phyloP scores from a whole-genome alignment of 2,113 vertebrate species.

The Salvator merianae region DNA sequence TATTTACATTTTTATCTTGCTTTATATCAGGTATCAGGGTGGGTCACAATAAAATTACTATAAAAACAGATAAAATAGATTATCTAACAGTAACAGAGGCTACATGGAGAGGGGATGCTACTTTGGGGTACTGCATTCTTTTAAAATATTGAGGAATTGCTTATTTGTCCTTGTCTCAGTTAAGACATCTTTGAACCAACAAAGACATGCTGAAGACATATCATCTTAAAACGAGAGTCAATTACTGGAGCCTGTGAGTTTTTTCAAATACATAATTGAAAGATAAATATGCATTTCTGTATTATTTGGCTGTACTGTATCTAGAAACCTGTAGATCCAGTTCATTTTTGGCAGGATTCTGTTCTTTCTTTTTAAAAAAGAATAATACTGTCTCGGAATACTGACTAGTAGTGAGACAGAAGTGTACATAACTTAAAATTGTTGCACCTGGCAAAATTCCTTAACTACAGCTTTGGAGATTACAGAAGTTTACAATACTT shows the following conservation, averaged over 20 bases:
- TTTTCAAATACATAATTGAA: constrained; percentile 33
- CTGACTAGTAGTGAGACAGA: too few relatives aligned
- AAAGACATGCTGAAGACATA: not conserved
- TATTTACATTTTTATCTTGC: too few relatives aligned
- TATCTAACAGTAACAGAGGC: too few relatives aligned
- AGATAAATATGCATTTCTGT: constrained; percentile 42
- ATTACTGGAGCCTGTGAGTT: constrained; percentile 38
- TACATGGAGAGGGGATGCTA: not conserved
- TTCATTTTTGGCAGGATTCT: constrained; percentile 29
- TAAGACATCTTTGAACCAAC: constrained; percentile 28
- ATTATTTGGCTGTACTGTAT: constrained; percentile 29
- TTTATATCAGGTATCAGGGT: too few relatives aligned
- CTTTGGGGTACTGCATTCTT: not conserved
- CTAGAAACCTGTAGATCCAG: constrained; percentile 33
- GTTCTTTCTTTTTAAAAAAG: constrained; percentile 10
- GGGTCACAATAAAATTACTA: too few relatives aligned
- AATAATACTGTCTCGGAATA: not conserved
- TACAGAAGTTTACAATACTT: not conserved
- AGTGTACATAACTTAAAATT: not conserved
- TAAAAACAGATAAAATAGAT: too few relatives aligned
- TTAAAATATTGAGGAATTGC: not conserved
- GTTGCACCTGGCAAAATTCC: not conserved
- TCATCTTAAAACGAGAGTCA: constrained; percentile 31
- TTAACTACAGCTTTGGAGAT: not conserved
- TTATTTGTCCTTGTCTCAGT: constrained; percentile 29